phyloP scores from a whole-genome alignment of 1,140 invertebrate genomes.

The Grapholita molesta region DNA sequence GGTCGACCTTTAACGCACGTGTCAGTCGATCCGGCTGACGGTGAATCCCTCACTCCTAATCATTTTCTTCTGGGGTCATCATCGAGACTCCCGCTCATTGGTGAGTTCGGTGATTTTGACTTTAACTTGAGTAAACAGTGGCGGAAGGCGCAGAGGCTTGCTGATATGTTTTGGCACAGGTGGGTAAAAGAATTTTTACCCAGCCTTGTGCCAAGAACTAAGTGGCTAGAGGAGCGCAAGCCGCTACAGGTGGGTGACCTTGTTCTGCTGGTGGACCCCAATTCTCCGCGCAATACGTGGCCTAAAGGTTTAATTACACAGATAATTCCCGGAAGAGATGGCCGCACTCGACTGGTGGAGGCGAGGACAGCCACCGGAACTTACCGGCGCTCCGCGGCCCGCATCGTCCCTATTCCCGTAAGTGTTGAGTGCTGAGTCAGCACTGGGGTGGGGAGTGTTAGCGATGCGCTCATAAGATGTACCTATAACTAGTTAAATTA shows the following conservation, averaged over 20 bases:
- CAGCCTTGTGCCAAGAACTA: slow-evolving; percentile 25
- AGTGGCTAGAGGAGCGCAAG: slow-evolving; percentile 32
- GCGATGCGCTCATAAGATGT: neutral
- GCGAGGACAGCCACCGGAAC: slow-evolving; percentile 20
- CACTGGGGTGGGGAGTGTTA: slow-evolving; percentile 24
- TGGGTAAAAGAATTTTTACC: slow-evolving; percentile 26
- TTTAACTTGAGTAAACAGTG: too few relatives aligned
- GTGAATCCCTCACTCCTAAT: too few relatives aligned
- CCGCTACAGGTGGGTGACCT: slow-evolving; percentile 30
- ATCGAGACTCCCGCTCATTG: too few relatives aligned
- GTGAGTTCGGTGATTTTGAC: too few relatives aligned
- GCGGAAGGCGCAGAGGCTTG: too few relatives aligned
- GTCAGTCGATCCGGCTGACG: too few relatives aligned
- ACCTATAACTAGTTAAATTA: too few relatives aligned
- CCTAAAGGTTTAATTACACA: slow-evolving; percentile 19
- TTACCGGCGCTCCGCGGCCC: slow-evolving; percentile 18
- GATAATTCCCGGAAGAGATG: slow-evolving; percentile 27
- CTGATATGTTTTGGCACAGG: slow-evolving; percentile 21
- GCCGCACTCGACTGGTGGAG: slow-evolving; percentile 24
- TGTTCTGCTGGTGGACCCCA: slow-evolving; percentile 32
- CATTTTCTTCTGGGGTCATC: too few relatives aligned
- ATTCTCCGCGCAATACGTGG: slow-evolving; percentile 28
- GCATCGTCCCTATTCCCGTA: slow-evolving; percentile 16
- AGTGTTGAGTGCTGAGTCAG: slow-evolving; percentile 19
- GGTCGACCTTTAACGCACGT: too few relatives aligned